Evolutionary conservation across 2,888 invertebrate species (phyloP).

Genomic region (Dryomyza anilis): DNA sequence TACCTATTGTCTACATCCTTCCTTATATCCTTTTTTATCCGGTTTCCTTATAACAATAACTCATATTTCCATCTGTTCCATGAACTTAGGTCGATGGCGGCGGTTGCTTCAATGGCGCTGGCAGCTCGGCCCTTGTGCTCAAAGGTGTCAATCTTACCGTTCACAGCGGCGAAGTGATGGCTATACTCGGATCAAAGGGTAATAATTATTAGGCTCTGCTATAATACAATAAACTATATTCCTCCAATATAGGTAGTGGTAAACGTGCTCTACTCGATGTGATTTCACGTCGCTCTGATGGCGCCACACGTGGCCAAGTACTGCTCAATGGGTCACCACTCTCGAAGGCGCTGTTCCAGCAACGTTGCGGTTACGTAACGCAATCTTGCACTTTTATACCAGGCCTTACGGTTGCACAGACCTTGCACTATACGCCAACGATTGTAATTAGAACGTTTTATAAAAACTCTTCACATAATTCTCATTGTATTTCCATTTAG

Average conservation of each 20-base stretch:
- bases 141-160: slow-evolving; percentile 92
- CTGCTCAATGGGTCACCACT: slow-evolving; percentile 85
- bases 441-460: slow-evolving; percentile 64
- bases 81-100: slow-evolving; percentile 76
- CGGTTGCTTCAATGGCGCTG: slow-evolving; percentile 76
- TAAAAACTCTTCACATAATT: background rate
- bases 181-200: slow-evolving; percentile 92
- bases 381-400: slow-evolving; percentile 84
- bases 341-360: slow-evolving; percentile 80
- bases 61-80: background rate
- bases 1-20: no score
- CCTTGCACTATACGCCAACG: slow-evolving; percentile 78
- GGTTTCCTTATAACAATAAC: background rate
- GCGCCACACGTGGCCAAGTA: slow-evolving; percentile 86
- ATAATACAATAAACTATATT: background rate
- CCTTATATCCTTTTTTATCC: no score
- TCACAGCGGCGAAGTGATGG: slow-evolving; percentile 91
- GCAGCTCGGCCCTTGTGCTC: slow-evolving; percentile 83
- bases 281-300: slow-evolving; percentile 79
- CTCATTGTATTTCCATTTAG: slow-evolving; percentile 55
- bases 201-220: slow-evolving; percentile 26
- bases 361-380: slow-evolving; percentile 86
- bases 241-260: slow-evolving; percentile 74
- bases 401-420: slow-evolving; percentile 87
- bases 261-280: slow-evolving; percentile 94